These are phyloP conservation scores for Lamellibrachia columna DNA, from an alignment of 2,888 invertebrate species.

Conservation along the genomic window DNA sequence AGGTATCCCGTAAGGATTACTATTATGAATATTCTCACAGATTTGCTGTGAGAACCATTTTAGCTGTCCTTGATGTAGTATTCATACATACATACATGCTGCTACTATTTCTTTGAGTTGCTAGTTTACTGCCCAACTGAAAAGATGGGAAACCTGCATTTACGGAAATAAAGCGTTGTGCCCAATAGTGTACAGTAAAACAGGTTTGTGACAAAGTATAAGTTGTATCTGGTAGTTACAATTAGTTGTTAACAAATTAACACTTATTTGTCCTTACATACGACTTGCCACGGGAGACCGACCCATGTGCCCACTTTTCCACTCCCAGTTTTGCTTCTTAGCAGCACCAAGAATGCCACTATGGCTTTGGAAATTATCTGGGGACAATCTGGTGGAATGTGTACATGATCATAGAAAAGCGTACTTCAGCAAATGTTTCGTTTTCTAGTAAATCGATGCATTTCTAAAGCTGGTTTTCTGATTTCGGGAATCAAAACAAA, in stretches of 20 bases:
- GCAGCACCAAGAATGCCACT: too few relatives aligned
- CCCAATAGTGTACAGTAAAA: not conserved
- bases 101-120: not conserved
- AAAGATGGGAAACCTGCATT: not conserved
- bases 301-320: too few relatives aligned
- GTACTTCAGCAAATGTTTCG: too few relatives aligned
- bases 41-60: not conserved
- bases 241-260: not conserved
- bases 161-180: not conserved
- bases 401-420: too few relatives aligned
- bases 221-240: not conserved
- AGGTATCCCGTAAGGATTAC: not conserved
- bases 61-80: not conserved
- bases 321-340: too few relatives aligned
- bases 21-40: not conserved
- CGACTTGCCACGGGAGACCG: not conserved
- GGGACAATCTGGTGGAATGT: too few relatives aligned
- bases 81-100: not conserved
- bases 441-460: too few relatives aligned
- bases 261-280: not conserved
- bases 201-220: not conserved
- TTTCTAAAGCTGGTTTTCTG: too few relatives aligned
- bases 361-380: too few relatives aligned
- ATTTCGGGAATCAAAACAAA: too few relatives aligned
- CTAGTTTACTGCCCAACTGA: not conserved